Conservation (phyloP, 2,888 invertebrate species). For the Tipula confusa region DNA sequence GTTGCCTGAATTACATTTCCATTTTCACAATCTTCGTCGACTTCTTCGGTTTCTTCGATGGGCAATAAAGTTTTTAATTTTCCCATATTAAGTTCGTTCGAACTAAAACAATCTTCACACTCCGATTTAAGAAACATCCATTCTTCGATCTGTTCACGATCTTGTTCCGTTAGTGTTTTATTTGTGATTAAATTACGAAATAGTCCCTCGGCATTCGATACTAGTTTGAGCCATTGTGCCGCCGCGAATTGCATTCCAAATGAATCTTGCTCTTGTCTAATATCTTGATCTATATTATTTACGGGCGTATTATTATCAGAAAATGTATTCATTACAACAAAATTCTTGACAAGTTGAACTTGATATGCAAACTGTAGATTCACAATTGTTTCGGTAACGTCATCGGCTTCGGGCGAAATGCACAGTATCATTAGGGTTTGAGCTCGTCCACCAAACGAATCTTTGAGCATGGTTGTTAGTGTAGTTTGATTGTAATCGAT, state of each 20-base stretch:
- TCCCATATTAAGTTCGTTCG: constrained; percentile 44
- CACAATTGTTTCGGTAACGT: constrained; percentile 64
- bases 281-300: constrained; percentile 40
- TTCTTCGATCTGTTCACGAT: constrained; percentile 71
- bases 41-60: constrained; percentile 56
- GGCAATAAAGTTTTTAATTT: constrained; percentile 45
- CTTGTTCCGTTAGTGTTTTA: constrained; percentile 64
- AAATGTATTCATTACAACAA: constrained; percentile 67
- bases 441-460: constrained; percentile 71
- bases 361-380: constrained; percentile 64
- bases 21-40: constrained; percentile 54
- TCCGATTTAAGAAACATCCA: constrained; percentile 84
- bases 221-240: constrained; percentile 74
- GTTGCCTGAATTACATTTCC: constrained; percentile 51
- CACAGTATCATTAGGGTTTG: constrained; percentile 69
- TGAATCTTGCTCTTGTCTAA: constrained; percentile 44
- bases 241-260: constrained; percentile 80
- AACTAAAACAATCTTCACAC: constrained; percentile 70
- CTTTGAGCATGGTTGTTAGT: constrained; percentile 63
- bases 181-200: constrained; percentile 66
- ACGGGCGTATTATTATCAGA: constrained; percentile 61
- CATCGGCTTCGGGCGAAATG: constrained; percentile 64
- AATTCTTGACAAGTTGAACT: constrained; percentile 64
- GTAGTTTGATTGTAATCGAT: constrained; percentile 59
- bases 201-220: constrained; percentile 79